Conservation (phyloP, 2,797 vertebrate genomes). For the Xenentodon cancila region DNA sequence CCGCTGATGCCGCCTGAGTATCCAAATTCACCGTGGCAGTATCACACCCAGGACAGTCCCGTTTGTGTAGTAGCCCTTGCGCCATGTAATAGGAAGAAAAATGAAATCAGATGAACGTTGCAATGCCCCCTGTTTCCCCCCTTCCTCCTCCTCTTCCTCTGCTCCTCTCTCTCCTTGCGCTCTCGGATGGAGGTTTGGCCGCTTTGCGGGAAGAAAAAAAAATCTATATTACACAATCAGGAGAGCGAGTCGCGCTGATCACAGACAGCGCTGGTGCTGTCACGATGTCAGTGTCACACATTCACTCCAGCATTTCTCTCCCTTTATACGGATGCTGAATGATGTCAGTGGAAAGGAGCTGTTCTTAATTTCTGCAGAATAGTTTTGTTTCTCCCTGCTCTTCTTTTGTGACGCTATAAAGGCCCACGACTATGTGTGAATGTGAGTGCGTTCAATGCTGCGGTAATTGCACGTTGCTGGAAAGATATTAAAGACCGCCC, state of each 20-base stretch:
- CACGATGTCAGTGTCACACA: slow-evolving; percentile 63
- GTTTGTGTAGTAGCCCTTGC: slow-evolving; percentile 76
- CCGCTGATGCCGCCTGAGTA: slow-evolving; percentile 57
- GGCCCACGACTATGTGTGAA: slow-evolving; percentile 17
- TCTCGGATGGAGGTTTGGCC: slow-evolving; percentile 63
- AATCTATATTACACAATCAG: slow-evolving; percentile 69
- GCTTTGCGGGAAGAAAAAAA: slow-evolving; percentile 44
- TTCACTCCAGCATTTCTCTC: slow-evolving; percentile 35
- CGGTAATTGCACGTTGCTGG: slow-evolving; percentile 62
- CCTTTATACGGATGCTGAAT: slow-evolving; percentile 17
- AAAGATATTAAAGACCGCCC: slow-evolving; percentile 45
- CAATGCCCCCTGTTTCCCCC: slow-evolving; percentile 54
- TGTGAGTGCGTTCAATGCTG: slow-evolving; percentile 34
- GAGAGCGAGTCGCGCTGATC: slow-evolving; percentile 50
- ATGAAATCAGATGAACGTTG: slow-evolving; percentile 62
- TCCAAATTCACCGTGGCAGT: slow-evolving; percentile 75
- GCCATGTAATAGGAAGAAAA: slow-evolving; percentile 78
- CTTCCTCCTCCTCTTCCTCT: slow-evolving; percentile 33
- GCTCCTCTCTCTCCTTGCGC: slow-evolving; percentile 29
- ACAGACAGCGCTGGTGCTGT: slow-evolving; percentile 61
- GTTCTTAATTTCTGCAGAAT: slow-evolving; percentile 39
- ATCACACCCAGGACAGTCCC: slow-evolving; percentile 77
- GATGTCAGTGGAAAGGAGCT: slow-evolving; percentile 33
- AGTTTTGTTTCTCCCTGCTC: slow-evolving; percentile 18
- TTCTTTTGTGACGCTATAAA: slow-evolving; percentile 17